phyloP scores from a whole-genome alignment of 2,888 invertebrate genomes.

The Stenolophus ochropezus region DNA sequence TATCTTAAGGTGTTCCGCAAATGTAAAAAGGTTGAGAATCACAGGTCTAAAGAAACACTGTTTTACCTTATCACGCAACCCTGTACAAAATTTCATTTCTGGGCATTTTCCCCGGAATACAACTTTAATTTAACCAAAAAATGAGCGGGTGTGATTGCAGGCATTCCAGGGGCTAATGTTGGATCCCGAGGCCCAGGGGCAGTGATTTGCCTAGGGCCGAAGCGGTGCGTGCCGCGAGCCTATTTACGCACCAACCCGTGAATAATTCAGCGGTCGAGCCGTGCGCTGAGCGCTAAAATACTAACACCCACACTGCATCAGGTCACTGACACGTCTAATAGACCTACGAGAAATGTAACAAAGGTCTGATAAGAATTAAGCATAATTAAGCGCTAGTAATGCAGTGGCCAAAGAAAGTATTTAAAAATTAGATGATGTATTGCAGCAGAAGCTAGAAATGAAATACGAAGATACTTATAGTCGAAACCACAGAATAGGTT shows the following conservation, averaged over 20 bases:
- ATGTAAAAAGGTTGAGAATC: too few relatives aligned
- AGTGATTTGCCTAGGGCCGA: background rate
- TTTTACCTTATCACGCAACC: too few relatives aligned
- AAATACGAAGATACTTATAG: too few relatives aligned
- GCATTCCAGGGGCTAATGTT: background rate
- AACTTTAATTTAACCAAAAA: background rate
- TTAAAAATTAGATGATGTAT: too few relatives aligned
- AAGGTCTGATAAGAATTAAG: too few relatives aligned
- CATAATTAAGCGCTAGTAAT: too few relatives aligned
- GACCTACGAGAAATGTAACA: too few relatives aligned
- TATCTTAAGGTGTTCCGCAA: too few relatives aligned
- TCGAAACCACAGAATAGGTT: too few relatives aligned
- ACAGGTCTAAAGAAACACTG: too few relatives aligned
- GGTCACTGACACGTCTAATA: constrained; percentile 4
- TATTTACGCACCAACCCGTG: constrained; percentile 25
- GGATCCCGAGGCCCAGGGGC: background rate
- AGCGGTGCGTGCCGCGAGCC: background rate
- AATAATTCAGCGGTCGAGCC: constrained; percentile 13
- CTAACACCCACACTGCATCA: background rate
- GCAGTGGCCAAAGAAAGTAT: too few relatives aligned
- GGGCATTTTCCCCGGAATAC: background rate
- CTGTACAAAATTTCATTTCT: background rate
- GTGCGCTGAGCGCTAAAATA: constrained; percentile 6
- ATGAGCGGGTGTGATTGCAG: background rate
- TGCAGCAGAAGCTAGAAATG: too few relatives aligned